Evolutionary conservation across 2,797 vertebrate species (phyloP).

Genomic region (Acanthopagrus latus): DNA sequence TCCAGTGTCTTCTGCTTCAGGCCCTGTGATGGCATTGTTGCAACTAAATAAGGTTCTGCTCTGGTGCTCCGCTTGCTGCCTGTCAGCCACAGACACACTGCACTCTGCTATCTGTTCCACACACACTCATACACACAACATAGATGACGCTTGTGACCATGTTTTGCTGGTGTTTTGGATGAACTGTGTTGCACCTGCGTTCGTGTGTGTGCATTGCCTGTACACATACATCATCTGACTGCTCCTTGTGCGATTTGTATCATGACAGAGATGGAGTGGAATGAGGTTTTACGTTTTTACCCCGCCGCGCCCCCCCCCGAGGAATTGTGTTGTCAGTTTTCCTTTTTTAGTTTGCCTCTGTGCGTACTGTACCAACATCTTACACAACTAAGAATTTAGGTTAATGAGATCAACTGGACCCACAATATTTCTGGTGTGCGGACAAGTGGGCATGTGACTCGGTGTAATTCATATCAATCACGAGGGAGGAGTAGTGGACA

Average conservation of each 20-base stretch:
- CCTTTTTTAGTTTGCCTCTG: slow-evolving; percentile 38
- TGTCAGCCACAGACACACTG: slow-evolving; percentile 56
- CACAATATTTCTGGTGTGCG: slow-evolving; percentile 49
- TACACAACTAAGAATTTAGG: slow-evolving; percentile 48
- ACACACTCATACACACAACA: slow-evolving; percentile 33
- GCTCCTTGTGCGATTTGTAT: slow-evolving; percentile 39
- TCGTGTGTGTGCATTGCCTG: not conserved
- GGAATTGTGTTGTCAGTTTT: slow-evolving; percentile 51
- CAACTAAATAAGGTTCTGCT: slow-evolving; percentile 77
- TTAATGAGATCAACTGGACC: slow-evolving; percentile 57
- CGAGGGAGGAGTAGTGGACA: slow-evolving; percentile 43
- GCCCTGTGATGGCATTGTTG: slow-evolving; percentile 77
- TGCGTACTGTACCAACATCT: slow-evolving; percentile 38
- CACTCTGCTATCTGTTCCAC: slow-evolving; percentile 32
- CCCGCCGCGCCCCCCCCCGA: not conserved
- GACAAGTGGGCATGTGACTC: slow-evolving; percentile 55
- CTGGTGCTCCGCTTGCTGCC: slow-evolving; percentile 36
- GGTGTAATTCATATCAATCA: slow-evolving; percentile 56
- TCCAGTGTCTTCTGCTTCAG: slow-evolving; percentile 57
- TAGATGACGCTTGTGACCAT: slow-evolving; percentile 24
- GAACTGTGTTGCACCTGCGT: slow-evolving; percentile 50
- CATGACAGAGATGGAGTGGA: slow-evolving; percentile 24
- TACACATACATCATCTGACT: slow-evolving; percentile 48
- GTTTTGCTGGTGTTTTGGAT: slow-evolving; percentile 52
- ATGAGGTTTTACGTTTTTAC: slow-evolving; percentile 6